phyloP scores from a whole-genome alignment of 2,113 vertebrate species.

The Malaclemys terrapin region DNA sequence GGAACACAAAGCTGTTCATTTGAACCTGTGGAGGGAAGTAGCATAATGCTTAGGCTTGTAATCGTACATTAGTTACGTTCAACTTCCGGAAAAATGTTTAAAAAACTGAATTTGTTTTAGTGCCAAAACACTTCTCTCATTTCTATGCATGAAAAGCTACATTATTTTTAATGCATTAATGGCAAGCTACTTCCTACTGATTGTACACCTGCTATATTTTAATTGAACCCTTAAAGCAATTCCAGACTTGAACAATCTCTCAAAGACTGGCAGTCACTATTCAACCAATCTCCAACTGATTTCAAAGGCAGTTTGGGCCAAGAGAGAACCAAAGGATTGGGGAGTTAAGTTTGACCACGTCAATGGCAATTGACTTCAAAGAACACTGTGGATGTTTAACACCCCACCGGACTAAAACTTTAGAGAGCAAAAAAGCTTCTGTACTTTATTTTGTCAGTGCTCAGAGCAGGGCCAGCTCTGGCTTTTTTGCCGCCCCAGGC shows the following conservation, averaged over 20 bases:
- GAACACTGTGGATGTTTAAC: background rate
- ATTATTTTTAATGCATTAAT: background rate
- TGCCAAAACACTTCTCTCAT: background rate
- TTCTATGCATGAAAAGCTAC: accelerated
- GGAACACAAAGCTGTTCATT: background rate
- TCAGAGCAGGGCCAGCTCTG: background rate
- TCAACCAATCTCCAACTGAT: background rate
- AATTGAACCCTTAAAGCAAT: background rate
- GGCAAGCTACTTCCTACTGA: background rate
- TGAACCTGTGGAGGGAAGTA: background rate
- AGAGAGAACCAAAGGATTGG: background rate
- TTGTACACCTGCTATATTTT: background rate
- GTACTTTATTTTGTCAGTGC: background rate
- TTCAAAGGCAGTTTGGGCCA: background rate
- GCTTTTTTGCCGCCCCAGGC: no score
- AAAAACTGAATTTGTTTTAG: background rate
- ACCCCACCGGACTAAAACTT: background rate
- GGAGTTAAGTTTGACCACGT: background rate
- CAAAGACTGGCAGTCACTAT: background rate
- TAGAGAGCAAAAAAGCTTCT: background rate
- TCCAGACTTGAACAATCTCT: background rate
- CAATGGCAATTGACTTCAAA: background rate
- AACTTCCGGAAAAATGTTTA: background rate
- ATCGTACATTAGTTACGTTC: background rate
- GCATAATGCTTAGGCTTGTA: background rate